phyloP scores from a whole-genome alignment of 1,140 invertebrate species.

The Maniola jurtina region DNA sequence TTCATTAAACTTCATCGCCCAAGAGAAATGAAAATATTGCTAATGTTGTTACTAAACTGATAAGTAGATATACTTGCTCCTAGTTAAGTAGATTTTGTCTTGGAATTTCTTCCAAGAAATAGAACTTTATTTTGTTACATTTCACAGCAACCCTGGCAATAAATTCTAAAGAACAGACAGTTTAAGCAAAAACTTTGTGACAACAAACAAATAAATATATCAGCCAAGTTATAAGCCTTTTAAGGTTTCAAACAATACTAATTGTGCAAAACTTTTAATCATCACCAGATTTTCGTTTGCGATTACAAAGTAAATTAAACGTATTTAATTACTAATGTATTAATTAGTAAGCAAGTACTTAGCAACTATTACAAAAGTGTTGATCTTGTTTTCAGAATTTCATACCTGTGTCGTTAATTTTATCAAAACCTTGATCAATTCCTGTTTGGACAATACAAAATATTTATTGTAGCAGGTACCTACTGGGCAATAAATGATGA shows the following conservation, averaged over 20 bases:
- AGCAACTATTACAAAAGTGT: too few relatives aligned
- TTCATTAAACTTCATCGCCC: too few relatives aligned
- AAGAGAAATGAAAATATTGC: too few relatives aligned
- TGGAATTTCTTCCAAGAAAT: not conserved
- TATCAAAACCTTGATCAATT: not conserved
- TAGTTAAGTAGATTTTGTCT: not conserved
- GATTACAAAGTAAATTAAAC: too few relatives aligned
- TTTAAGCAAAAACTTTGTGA: not conserved
- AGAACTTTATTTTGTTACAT: not conserved
- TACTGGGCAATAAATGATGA: not conserved
- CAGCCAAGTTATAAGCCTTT: not conserved
- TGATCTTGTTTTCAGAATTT: too few relatives aligned
- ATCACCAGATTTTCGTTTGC: not conserved
- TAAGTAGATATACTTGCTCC: not conserved
- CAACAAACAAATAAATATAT: not conserved
- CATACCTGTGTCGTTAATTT: not conserved
- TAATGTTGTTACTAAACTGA: too few relatives aligned
- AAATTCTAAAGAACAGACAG: constrained; percentile 2
- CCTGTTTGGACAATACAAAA: not conserved
- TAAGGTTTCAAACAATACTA: not conserved
- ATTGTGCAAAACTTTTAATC: not conserved
- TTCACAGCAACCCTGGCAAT: not conserved
- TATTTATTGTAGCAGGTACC: not conserved
- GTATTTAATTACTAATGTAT: too few relatives aligned
- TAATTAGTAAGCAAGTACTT: too few relatives aligned